Conservation (phyloP, 1,140 invertebrate genomes). For the Drosophila equinoxialis region DNA sequence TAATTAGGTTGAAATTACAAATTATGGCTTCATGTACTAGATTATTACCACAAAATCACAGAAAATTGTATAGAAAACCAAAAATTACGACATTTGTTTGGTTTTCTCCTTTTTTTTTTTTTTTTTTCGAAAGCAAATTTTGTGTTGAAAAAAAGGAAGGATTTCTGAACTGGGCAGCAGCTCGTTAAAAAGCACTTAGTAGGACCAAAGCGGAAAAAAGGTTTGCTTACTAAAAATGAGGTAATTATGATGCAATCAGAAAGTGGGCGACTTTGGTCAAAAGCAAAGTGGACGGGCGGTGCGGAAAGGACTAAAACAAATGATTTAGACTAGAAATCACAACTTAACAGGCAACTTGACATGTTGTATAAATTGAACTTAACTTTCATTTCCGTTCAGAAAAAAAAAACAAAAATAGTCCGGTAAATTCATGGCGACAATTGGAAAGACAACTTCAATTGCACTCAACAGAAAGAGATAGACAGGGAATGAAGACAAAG, state of each 20-base stretch:
- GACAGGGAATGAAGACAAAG: not conserved
- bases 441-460: constrained; percentile 3
- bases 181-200: constrained; percentile 80
- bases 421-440: constrained; percentile 9
- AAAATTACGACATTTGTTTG: constrained; percentile 50
- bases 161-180: constrained; percentile 39
- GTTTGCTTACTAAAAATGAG: constrained; percentile 26
- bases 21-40: constrained; percentile 76
- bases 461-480: not conserved
- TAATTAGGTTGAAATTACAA: constrained; percentile 81
- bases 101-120: constrained; percentile 16
- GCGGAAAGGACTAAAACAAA: constrained; percentile 26
- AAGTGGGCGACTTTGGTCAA: not conserved
- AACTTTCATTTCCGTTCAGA: constrained; percentile 36
- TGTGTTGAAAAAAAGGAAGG: constrained; percentile 23
- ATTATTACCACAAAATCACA: constrained; percentile 74
- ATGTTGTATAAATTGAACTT: constrained; percentile 23
- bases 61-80: constrained; percentile 41
- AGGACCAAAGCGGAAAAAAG: constrained; percentile 37
- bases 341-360: constrained; percentile 49
- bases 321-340: constrained; percentile 55
- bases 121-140: constrained; percentile 34
- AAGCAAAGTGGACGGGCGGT: not conserved
- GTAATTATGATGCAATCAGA: constrained; percentile 80
- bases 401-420: constrained; percentile 1